Percentiles rank a stretch among this genome's conserved stretches.
Evolutionary conservation across 2,113 vertebrate species (phyloP).

Genomic region (Plectropomus leopardus): DNA sequence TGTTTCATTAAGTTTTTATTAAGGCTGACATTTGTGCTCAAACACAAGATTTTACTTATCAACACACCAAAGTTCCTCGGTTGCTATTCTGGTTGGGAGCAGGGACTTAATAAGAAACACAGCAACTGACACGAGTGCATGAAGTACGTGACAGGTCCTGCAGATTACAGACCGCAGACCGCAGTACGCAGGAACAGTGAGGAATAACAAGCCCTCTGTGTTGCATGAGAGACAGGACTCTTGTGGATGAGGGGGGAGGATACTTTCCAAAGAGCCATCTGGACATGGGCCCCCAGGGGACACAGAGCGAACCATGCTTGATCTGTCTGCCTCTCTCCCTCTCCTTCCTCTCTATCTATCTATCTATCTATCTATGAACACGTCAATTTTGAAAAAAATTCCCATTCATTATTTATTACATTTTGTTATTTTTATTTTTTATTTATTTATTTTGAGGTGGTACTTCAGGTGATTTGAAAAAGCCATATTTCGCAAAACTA

Average conservation of each 20-base stretch:
- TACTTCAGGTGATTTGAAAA: no score
- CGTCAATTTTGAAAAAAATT: not conserved
- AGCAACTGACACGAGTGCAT: constrained; percentile 4
- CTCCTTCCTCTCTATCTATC: constrained; percentile 12
- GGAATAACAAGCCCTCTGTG: constrained; percentile 54
- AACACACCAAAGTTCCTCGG: constrained; percentile 5
- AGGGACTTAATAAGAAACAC: constrained; percentile 8
- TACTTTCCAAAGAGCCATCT: constrained; percentile 80
- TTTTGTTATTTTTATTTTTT: no score
- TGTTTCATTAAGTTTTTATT: constrained; percentile 21
- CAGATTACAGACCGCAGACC: constrained; percentile 38
- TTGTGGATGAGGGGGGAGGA: constrained; percentile 55
- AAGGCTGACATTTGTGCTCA: constrained; percentile 14
- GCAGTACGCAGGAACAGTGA: constrained; percentile 14
- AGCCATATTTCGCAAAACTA: no score
- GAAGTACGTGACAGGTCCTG: constrained; percentile 15
- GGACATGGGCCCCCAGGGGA: constrained; percentile 74
- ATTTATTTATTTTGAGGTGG: constrained; percentile 6
- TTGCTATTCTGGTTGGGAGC: not conserved
- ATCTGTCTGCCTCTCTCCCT: constrained; percentile 40
- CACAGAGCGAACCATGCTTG: constrained; percentile 62
- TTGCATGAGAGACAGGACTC: constrained; percentile 60
- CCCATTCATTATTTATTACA: no score
- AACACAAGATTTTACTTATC: constrained; percentile 16
- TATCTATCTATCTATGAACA: constrained; percentile 21